These are phyloP conservation scores for Microcebus lehilahytsara DNA, from an alignment of 2,113 vertebrate species.

Conservation along the genomic window DNA sequence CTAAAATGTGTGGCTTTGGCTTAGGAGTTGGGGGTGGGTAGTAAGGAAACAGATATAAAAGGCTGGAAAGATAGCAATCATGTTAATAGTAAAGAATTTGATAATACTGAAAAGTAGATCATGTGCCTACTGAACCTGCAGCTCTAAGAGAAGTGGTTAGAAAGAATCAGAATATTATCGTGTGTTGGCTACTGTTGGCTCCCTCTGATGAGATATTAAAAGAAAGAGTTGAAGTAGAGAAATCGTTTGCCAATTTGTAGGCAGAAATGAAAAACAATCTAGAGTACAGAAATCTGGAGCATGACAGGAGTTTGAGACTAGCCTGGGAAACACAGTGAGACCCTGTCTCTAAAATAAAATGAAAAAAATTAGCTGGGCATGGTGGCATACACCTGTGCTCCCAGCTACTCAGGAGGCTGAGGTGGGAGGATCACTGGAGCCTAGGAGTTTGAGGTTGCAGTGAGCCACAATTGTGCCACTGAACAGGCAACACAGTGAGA, in stretches of 20 bases:
- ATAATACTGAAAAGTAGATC: neutral
- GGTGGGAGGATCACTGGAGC: too few relatives aligned
- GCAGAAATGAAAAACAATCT: neutral
- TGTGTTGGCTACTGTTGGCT: neutral
- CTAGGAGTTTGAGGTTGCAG: too few relatives aligned
- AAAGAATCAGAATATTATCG: neutral
- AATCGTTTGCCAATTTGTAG: neutral
- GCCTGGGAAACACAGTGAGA: too few relatives aligned
- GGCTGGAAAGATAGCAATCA: neutral
- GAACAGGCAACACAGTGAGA: too few relatives aligned
- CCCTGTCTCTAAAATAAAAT: too few relatives aligned
- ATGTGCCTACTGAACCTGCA: neutral
- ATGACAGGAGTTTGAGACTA: too few relatives aligned
- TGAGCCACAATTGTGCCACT: too few relatives aligned
- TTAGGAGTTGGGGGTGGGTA: neutral
- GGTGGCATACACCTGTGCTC: too few relatives aligned
- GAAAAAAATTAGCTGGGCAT: too few relatives aligned
- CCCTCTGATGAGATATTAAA: neutral
- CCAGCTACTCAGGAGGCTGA: too few relatives aligned
- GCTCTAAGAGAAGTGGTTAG: neutral
- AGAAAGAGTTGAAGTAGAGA: neutral
- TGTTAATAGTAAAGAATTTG: neutral
- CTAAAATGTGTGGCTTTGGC: neutral
- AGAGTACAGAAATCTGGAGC: neutral
- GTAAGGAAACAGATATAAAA: neutral